Percentiles rank a stretch among this genome's conserved stretches.
These are phyloP conservation scores for Halcyon leucocephala DNA, from an alignment of 2,797 vertebrate genomes.

Conservation along the genomic window DNA sequence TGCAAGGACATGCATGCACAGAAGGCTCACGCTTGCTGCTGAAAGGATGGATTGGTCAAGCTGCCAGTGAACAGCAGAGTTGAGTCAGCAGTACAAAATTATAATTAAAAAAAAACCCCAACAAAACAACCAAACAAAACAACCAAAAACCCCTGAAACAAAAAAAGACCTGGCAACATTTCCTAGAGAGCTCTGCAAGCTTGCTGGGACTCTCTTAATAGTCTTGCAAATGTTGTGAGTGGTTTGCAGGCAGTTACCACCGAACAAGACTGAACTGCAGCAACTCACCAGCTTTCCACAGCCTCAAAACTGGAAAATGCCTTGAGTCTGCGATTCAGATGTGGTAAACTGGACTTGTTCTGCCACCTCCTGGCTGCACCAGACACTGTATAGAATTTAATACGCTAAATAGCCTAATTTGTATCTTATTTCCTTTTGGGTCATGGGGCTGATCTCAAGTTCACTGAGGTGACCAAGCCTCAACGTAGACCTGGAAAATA, in stretches of 20 bases:
- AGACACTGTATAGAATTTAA: not conserved
- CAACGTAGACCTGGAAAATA: not conserved
- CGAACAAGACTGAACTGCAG: not conserved
- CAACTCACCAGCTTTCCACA: not conserved
- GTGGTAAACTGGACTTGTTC: not conserved
- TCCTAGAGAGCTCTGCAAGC: conserved; percentile 13
- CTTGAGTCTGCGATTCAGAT: not conserved
- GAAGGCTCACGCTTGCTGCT: not conserved
- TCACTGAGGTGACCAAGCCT: not conserved
- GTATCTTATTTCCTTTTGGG: not conserved
- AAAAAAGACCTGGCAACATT: not conserved
- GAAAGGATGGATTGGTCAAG: not conserved
- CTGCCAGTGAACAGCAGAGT: not conserved
- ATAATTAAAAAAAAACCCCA: not conserved
- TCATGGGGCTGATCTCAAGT: not conserved
- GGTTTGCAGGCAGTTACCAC: not conserved
- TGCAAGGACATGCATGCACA: fast-evolving
- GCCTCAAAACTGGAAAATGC: not conserved
- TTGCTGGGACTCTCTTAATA: not conserved
- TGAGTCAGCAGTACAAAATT: conserved; percentile 25
- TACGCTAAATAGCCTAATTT: not conserved
- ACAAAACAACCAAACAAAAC: too few species aligned
- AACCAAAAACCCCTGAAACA: not conserved
- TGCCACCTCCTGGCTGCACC: conserved; percentile 72
- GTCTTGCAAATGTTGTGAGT: not conserved